These are phyloP conservation scores for Ophiothrix spiculata DNA, from an alignment of 35 echinoderm and acorn worm species.

Conservation along the genomic window DNA sequence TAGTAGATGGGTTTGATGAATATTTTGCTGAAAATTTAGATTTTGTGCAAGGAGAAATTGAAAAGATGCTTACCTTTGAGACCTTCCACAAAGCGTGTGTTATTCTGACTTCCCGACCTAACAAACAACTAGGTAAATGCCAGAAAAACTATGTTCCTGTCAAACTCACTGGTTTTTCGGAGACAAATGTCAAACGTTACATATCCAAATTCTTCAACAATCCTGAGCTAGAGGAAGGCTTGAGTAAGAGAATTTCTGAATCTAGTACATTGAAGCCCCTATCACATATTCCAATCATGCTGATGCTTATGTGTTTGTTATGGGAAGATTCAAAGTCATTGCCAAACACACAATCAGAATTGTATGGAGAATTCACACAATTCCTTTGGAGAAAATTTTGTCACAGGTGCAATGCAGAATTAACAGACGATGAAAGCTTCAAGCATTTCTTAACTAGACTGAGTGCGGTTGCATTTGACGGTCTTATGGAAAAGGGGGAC, in stretches of 20 bases:
- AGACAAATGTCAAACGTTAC: not conserved
- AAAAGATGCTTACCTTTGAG: not conserved
- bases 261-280: not conserved
- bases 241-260: not conserved
- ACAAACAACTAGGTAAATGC: constrained; percentile 11
- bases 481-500: not conserved
- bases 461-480: constrained; percentile 1
- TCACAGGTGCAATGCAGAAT: not conserved
- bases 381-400: constrained; percentile 1
- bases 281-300: not conserved
- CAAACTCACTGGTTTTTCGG: not conserved
- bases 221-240: not conserved
- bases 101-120: constrained; percentile 12
- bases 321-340: not conserved
- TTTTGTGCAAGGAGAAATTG: not conserved
- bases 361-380: constrained; percentile 17
- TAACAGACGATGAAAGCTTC: not conserved
- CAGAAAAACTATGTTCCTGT: not conserved
- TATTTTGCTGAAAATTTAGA: not conserved
- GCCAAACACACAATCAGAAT: constrained; percentile 17
- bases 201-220: constrained; percentile 19
- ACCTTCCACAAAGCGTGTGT: not conserved
- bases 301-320: constrained; percentile 18
- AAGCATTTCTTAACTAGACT: constrained; percentile 1
- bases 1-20: constrained; percentile 29